phyloP scores from a whole-genome alignment of 2,113 vertebrate species.

The Anolis carolinensis region DNA sequence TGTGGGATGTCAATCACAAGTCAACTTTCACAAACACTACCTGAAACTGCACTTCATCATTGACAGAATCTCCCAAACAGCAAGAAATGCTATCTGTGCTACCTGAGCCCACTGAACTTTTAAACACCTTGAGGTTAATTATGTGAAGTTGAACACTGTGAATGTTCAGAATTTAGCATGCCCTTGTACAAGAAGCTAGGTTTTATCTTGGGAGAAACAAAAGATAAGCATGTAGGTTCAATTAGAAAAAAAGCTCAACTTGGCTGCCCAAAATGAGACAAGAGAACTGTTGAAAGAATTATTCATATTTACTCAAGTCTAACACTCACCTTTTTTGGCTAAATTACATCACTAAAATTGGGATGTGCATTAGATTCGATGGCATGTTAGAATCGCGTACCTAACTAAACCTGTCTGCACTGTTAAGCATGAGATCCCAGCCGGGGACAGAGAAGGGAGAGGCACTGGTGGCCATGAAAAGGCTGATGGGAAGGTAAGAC shows the following conservation, averaged over 20 bases:
- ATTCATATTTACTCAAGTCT: too few species aligned
- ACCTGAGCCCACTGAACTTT: slow-evolving; percentile 56
- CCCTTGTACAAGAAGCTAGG: slow-evolving; percentile 23
- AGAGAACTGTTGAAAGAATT: neutral
- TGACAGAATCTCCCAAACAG: neutral
- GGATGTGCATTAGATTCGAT: too few species aligned
- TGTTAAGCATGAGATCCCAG: too few species aligned
- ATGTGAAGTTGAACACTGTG: slow-evolving; percentile 34
- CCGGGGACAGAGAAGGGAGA: too few species aligned
- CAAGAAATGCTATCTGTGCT: slow-evolving; percentile 59
- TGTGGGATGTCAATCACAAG: slow-evolving; percentile 37
- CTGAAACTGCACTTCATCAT: slow-evolving; percentile 12
- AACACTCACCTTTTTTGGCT: too few species aligned
- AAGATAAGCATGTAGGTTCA: neutral
- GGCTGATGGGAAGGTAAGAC: too few species aligned
- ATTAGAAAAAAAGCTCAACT: slow-evolving; percentile 22
- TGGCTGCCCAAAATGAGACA: neutral
- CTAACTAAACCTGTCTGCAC: too few species aligned
- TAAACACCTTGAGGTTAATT: slow-evolving; percentile 49
- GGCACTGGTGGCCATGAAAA: too few species aligned
- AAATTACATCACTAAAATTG: too few species aligned
- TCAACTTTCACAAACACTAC: slow-evolving; percentile 66
- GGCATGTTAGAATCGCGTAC: too few species aligned
- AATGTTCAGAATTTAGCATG: slow-evolving; percentile 36
- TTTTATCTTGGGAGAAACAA: slow-evolving; percentile 46